Conservation (phyloP, 2,797 vertebrate species). For the Sphenopsis melanotis region DNA sequence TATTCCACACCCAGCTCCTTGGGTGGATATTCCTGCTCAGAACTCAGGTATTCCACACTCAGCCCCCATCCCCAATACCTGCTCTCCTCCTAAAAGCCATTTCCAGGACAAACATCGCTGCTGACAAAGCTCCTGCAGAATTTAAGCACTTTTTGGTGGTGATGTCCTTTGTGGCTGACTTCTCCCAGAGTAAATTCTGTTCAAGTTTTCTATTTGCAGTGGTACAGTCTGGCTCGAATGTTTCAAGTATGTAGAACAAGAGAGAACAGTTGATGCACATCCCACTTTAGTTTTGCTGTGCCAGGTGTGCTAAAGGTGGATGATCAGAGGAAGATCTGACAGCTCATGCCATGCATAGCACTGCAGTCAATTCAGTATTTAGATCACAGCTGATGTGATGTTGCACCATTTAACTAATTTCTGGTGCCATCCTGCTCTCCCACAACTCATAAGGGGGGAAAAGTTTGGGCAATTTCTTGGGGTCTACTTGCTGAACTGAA, state of each 20-base stretch:
- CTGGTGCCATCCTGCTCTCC: neutral
- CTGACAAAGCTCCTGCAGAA: neutral
- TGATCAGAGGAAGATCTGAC: neutral
- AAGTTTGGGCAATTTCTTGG: neutral
- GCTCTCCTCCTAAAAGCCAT: neutral
- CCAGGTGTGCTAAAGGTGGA: neutral
- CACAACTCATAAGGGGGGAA: neutral
- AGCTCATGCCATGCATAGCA: neutral
- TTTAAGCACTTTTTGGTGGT: neutral
- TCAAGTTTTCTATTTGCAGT: neutral
- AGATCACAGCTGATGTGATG: neutral
- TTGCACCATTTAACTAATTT: neutral
- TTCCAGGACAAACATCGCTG: neutral
- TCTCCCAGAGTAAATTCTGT: neutral
- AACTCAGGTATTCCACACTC: neutral
- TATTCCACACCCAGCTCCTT: neutral
- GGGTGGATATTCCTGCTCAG: neutral
- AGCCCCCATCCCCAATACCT: neutral
- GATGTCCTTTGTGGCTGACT: neutral
- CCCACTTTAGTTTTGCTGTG: neutral
- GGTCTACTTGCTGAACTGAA: neutral
- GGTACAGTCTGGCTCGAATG: accelerated
- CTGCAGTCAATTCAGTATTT: neutral
- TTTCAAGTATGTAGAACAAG: neutral
- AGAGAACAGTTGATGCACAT: neutral